Evolutionary conservation across 2,888 invertebrate species (phyloP), one percentile per base, ranked within the genome.

Genomic region (Drosophila sordidula): DNA sequence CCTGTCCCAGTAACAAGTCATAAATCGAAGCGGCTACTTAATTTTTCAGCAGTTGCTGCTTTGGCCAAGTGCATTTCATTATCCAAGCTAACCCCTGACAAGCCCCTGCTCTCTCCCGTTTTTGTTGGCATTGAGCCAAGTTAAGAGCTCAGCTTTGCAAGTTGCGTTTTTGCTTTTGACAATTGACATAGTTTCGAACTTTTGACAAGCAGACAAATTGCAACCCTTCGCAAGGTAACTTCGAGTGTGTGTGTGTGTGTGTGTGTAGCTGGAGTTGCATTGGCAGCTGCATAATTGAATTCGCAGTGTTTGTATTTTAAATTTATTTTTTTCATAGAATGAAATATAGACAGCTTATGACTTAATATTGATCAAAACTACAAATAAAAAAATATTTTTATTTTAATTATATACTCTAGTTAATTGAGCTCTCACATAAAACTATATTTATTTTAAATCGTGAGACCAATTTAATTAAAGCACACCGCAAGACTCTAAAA

Each of bases 1-100:
- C 26, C 34, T 34, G 12, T 50, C 41, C 32, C 46, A 32, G 57
- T 41, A 51, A 26, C 68, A 52, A 44, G 69, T 70, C 80, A 82
- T 76, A 83, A 84, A 78, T 83, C 76, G 68, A 56, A 26, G 42
- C 14, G 49, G 71, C 71, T 85, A 70, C 78, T 82, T 82, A 76
- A 83, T 81, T 80, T 78, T 75, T 73, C 42, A 83, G 63, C 51
- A 76, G 56, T 68, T 67, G 36, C 38, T 44, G 32, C 34, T 41
- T 32, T 47, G 22, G 36, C 49, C 50, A 42, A 45, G 34, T 68
- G 47, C 68, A 71, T 71, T 67, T 54, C 58, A 57, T 62, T 76
- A 57, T 52, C 41, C 44, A 8, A n/a, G 3, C 9, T 29, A 18
- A 1, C 18, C 18, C 18, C 9, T n/a, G n/a, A n/a, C n/a, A n/a